Conservation (phyloP, 2,113 vertebrate genomes). For the Sorex fumeus region DNA sequence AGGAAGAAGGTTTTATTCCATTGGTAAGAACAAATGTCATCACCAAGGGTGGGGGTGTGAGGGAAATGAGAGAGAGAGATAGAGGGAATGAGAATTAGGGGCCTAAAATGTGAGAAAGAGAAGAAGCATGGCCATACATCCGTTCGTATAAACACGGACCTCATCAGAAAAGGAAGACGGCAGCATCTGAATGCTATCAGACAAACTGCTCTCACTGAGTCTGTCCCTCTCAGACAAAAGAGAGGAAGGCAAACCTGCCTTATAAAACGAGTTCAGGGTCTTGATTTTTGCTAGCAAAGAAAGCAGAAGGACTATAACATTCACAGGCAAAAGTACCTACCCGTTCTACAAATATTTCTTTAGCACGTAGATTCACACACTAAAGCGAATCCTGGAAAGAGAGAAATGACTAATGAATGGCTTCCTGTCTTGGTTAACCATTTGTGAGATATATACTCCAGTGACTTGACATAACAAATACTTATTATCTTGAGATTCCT, state of each 20-base stretch:
- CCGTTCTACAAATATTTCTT: conserved; percentile 56
- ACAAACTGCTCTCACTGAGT: background rate
- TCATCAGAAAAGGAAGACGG: background rate
- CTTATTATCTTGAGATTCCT: background rate
- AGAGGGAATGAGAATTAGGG: background rate
- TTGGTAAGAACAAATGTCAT: conserved; percentile 69
- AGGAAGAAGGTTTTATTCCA: conserved; percentile 86
- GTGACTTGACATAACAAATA: conserved; percentile 35
- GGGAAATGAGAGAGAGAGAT: background rate
- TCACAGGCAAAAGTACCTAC: conserved; percentile 49
- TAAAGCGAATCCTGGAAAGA: background rate
- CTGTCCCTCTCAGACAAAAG: conserved; percentile 1
- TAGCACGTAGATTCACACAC: conserved; percentile 17
- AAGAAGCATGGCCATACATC: background rate
- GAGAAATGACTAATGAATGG: background rate
- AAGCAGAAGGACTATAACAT: conserved; percentile 49
- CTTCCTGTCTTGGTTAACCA: background rate
- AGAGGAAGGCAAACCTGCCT: background rate
- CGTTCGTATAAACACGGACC: accelerated
- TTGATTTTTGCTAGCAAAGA: conserved; percentile 41
- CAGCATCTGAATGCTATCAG: background rate
- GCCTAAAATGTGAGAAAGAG: background rate
- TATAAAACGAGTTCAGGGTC: background rate
- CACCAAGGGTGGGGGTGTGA: background rate
- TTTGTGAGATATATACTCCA: background rate